Evolutionary conservation across 2,113 vertebrate species (phyloP), one percentile per base, ranked within the genome.

Genomic region (Gracilinanus agilis): DNA sequence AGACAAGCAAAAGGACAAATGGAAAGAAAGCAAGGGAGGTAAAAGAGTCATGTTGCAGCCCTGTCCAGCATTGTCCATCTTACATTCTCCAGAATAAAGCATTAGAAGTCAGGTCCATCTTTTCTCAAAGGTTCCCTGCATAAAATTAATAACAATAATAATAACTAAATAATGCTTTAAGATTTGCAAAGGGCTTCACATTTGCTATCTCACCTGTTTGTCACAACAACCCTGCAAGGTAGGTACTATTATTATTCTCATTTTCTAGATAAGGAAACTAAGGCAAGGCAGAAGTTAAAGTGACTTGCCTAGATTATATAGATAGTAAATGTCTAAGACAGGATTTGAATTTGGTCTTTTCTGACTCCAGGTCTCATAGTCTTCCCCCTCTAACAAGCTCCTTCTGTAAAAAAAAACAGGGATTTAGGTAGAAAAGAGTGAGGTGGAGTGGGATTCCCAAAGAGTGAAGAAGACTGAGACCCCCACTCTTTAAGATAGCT

Each of bases 1-100:
- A 55, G 61, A 44, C 40, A 55, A 27, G 27, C 55, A 93, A 88
- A 90, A 54, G 44, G 27, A 75, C 58, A 93, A 93, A 93, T 19
- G 10, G 3, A 2, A 6, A 83, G 0, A 0, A 92, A 89, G 19
- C 10, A 88, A 55, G 3, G 55, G 8, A 4, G n/a, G 13, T 44
- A 88, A 16, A 55, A 23, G 24, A 55, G 49, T 89, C 24, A 49
- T 44, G 55, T 9, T 23, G 25, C 11, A 49, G 13, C 89, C 56
- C 55, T 75, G 34, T 21, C 67, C 24, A 16, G 11, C n/a, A n/a
- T n/a, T n/a, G n/a, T n/a, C n/a, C n/a, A n/a, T 40, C 34, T 2
- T 40, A 40, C 19, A 40, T 83, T 67, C n/a, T 40, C n/a, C 19
- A 83, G 16, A 83, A 23, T 3, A 67, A 67, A 67, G 58, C 29